Percentiles rank a stretch among this genome's conserved stretches.
Evolutionary conservation across 2,113 vertebrate genomes (phyloP).

Genomic region (Eulemur rufifrons): DNA sequence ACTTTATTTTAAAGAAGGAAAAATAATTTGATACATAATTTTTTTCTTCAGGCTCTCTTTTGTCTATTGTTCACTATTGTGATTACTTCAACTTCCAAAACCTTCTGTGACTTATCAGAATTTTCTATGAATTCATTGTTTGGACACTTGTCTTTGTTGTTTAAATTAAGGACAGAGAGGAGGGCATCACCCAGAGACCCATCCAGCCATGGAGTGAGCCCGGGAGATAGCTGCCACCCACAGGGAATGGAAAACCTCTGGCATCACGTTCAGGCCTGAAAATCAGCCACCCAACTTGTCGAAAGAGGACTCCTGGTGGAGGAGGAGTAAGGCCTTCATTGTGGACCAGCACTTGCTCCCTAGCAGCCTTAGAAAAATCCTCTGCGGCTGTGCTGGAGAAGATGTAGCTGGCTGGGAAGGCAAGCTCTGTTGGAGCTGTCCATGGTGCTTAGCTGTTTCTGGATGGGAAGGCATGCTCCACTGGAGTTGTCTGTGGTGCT

Average conservation of each 20-base stretch:
- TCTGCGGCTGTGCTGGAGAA: accelerated
- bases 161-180: neutral
- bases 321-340: neutral
- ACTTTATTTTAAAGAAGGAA: neutral
- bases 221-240: neutral
- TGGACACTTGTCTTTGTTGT: neutral
- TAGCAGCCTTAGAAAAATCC: neutral
- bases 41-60: neutral
- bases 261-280: neutral
- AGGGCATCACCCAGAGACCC: neutral
- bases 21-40: neutral
- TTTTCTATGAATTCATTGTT: neutral
- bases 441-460: accelerated
- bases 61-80: neutral
- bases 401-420: neutral
- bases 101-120: neutral
- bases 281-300: neutral
- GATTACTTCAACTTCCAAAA: neutral
- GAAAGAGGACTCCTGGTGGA: neutral
- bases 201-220: neutral
- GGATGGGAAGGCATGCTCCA: too few relatives aligned
- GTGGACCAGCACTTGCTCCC: neutral
- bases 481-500: too few relatives aligned
- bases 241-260: too few relatives aligned
- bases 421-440: neutral